phyloP scores from a whole-genome alignment of 2,797 vertebrate genomes.

The Ficedula albicollis region DNA sequence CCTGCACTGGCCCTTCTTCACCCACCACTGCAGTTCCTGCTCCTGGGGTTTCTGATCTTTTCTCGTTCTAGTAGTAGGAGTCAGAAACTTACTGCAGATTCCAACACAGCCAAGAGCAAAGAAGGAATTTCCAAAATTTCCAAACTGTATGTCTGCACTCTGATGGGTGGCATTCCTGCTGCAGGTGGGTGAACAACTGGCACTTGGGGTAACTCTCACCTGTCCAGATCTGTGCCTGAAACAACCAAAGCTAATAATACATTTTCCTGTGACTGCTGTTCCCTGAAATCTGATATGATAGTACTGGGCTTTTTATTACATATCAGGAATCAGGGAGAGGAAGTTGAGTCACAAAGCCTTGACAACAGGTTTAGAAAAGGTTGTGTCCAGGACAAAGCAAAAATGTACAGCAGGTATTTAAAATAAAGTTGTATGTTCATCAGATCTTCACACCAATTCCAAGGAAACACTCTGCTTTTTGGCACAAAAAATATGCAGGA shows the following conservation, averaged over 20 bases:
- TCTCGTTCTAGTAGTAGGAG: not conserved
- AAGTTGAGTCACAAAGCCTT: not conserved
- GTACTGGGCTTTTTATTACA: not conserved
- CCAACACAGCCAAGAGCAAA: not conserved
- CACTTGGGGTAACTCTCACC: not conserved
- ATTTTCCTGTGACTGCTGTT: not conserved
- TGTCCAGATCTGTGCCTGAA: not conserved
- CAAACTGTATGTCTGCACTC: not conserved
- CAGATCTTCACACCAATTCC: not conserved
- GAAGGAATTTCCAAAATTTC: not conserved
- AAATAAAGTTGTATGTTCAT: not conserved
- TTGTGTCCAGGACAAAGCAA: not conserved
- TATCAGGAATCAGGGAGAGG: not conserved
- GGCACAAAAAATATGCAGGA: not conserved
- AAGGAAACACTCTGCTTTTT: not conserved
- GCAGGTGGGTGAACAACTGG: not conserved
- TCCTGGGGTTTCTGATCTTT: not conserved
- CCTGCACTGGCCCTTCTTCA: not conserved
- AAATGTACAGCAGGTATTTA: not conserved
- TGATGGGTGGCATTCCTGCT: not conserved
- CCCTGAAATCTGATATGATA: not conserved
- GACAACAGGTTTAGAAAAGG: not conserved
- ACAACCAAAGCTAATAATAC: not conserved
- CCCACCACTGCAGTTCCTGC: not conserved
- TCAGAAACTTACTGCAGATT: not conserved